Evolutionary conservation across 2,888 invertebrate genomes (phyloP).

Genomic region (Resseliella maxima): DNA sequence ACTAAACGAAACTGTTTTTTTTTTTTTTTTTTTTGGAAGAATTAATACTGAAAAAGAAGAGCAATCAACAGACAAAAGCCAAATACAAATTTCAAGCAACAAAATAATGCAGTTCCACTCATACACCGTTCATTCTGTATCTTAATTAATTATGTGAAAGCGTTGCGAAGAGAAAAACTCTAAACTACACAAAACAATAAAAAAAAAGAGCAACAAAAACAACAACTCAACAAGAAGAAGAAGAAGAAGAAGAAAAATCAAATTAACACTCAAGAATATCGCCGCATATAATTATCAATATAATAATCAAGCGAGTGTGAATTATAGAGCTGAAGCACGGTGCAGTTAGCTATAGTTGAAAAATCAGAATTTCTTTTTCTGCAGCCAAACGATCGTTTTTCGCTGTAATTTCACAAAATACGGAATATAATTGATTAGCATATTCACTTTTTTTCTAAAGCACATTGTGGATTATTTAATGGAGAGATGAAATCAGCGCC

Average conservation of each 20-base stretch:
- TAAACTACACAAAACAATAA: not conserved
- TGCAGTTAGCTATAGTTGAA: not conserved
- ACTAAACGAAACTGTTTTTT: constrained; percentile 26
- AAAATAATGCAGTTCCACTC: constrained; percentile 1
- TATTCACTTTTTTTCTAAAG: not conserved
- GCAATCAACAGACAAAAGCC: not conserved
- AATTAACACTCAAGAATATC: constrained; percentile 37
- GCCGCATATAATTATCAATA: constrained; percentile 19
- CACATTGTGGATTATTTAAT: not conserved
- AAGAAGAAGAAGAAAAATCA: not conserved
- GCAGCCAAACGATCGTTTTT: not conserved
- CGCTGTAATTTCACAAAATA: not conserved
- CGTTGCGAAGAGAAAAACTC: constrained; percentile 15
- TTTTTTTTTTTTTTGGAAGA: constrained; percentile 42
- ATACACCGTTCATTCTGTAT: not conserved
- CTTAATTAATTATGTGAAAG: constrained; percentile 53
- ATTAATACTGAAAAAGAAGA: not conserved
- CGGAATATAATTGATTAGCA: constrained; percentile 15
- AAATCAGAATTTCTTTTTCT: not conserved
- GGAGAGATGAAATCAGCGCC: not conserved
- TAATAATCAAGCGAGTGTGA: constrained; percentile 51
- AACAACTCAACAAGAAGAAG: not conserved
- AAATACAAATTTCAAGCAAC: not conserved
- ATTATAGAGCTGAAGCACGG: not conserved
- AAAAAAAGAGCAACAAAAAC: not conserved